A percentile compares a stretch with the other conserved stretches of the same genome.
These are phyloP conservation scores for Elachura formosa DNA, from an alignment of 2,113 vertebrate species.

Conservation along the genomic window DNA sequence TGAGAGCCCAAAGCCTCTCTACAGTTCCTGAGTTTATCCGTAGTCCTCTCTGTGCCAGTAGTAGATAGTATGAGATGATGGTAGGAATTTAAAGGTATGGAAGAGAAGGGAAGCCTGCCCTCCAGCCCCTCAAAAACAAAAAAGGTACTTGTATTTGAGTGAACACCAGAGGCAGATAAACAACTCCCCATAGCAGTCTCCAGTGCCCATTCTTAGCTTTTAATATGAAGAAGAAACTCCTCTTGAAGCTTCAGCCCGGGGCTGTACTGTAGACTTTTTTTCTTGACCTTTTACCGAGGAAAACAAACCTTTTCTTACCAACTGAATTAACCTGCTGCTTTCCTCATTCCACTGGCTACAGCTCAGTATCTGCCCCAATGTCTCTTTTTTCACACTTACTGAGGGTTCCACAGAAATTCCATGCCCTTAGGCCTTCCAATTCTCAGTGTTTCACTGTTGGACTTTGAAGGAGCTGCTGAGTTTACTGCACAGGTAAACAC, in stretches of 20 bases:
- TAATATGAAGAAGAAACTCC: background rate
- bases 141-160: background rate
- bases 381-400: background rate
- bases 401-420: background rate
- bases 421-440: background rate
- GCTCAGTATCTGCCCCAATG: background rate
- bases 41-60: background rate
- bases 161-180: background rate
- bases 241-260: background rate
- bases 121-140: background rate
- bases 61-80: background rate
- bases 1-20: background rate
- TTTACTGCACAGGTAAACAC: background rate
- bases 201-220: background rate
- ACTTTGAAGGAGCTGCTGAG: background rate
- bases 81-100: background rate
- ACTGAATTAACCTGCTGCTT: background rate
- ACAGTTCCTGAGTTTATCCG: background rate
- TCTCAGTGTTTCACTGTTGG: background rate
- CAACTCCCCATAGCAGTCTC: background rate
- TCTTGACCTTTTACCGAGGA: background rate
- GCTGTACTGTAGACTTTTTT: accelerated
- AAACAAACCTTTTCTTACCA: background rate
- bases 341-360: background rate
- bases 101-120: background rate